phyloP scores from a whole-genome alignment of 2,113 vertebrate species.

The Bagarius yarrelli region DNA sequence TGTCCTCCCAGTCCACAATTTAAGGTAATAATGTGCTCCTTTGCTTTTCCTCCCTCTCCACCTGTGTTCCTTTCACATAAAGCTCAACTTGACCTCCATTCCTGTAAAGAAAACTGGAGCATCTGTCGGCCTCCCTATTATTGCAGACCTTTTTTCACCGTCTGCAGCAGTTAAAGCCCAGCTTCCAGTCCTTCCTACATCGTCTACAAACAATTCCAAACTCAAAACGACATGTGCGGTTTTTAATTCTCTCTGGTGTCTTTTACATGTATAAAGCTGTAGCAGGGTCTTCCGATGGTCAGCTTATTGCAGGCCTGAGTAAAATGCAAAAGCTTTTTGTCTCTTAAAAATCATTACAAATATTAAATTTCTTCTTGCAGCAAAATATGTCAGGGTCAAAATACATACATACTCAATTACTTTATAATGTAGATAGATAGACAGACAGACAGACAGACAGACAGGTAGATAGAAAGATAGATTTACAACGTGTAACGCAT shows the following conservation, averaged over 20 bases:
- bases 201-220: constrained; percentile 18
- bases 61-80: constrained; percentile 64
- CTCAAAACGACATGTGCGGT: constrained; percentile 12
- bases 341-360: too few relatives aligned
- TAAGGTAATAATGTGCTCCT: constrained; percentile 68
- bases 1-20: constrained; percentile 57
- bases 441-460: too few relatives aligned
- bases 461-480: too few relatives aligned
- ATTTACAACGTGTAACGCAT: too few relatives aligned
- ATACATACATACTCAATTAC: too few relatives aligned
- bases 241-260: constrained; percentile 33
- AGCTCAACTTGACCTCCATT: constrained; percentile 77
- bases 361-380: too few relatives aligned
- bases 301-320: neutral
- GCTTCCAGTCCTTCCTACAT: constrained; percentile 4
- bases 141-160: constrained; percentile 44
- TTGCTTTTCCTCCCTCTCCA: constrained; percentile 54
- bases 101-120: constrained; percentile 74
- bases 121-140: constrained; percentile 68
- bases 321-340: neutral
- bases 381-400: too few relatives aligned
- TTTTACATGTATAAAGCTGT: constrained; percentile 6
- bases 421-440: too few relatives aligned
- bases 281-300: constrained; percentile 3
- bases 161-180: constrained; percentile 44